Evolutionary conservation across 2,888 invertebrate genomes (phyloP).

Genomic region (Gastrophysa polygoni): DNA sequence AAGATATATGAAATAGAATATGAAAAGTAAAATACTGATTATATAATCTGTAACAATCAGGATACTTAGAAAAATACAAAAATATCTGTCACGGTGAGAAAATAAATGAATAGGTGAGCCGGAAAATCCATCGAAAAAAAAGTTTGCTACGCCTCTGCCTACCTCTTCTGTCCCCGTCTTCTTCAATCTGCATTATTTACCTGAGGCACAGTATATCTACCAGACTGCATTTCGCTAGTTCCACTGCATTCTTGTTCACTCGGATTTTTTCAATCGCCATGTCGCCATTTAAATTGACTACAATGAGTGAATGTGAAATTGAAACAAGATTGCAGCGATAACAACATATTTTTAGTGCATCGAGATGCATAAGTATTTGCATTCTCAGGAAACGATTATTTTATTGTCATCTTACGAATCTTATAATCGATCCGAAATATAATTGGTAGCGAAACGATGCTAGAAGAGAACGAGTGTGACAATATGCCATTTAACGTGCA

Average conservation of each 20-base stretch:
- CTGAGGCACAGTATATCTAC: slow-evolving; percentile 34
- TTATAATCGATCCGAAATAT: no score
- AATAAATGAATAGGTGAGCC: no score
- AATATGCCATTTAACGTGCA: no score
- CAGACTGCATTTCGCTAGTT: slow-evolving; percentile 45
- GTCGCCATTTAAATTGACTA: slow-evolving; percentile 36
- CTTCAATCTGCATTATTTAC: slow-evolving; percentile 43
- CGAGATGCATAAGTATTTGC: neutral
- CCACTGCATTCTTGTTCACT: slow-evolving; percentile 42
- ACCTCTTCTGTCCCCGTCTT: slow-evolving; percentile 25
- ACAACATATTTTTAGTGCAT: neutral
- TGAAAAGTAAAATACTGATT: no score
- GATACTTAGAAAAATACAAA: neutral
- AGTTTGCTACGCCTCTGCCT: slow-evolving; percentile 30
- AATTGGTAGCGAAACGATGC: no score
- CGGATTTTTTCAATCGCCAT: slow-evolving; percentile 35
- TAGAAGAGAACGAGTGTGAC: no score
- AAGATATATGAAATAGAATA: no score
- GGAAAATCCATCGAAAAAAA: no score
- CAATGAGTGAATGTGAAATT: slow-evolving; percentile 37
- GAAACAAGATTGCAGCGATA: slow-evolving; percentile 26
- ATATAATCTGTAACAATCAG: no score
- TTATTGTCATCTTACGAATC: neutral
- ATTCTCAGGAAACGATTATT: neutral
- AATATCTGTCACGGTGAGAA: neutral